Base-by-base conservation (phyloP, 2,888 invertebrate genomes). In the Himalopsyche japonica region DNA sequence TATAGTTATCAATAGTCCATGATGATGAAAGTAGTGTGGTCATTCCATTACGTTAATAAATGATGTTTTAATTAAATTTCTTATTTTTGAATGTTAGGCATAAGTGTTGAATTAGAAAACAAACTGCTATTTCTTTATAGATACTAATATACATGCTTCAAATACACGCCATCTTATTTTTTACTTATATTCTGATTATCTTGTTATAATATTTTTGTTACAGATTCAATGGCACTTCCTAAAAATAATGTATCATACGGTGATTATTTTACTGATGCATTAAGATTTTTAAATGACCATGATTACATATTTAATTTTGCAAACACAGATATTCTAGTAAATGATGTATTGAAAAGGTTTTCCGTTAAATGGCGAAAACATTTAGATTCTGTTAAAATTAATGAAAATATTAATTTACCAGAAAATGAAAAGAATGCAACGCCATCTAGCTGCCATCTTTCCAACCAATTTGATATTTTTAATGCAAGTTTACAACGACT, bases 281-380 rank as follows among this genome's bases (percentile, higher is more conserved):
- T 95, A 1, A 76, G 88, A 1, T 95, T 96, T 88, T 91, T 96
- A 78, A 88, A 92, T 82, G 90, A 93, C 64, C 92, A 93, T 87
- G 91, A 94, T 84, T 94, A 95, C 93, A 89, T 96, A 49, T 95
- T 93, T 88, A 93, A 93, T 84, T 91, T 91, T 86, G 93, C 94
- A 0, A 96, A 96, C 87, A 95, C 95, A 0, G 92, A 94, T 85
- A 91, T 96, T 86, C 89, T 96, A 34, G 89, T 92, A 0, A 89
- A 93, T 48, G 90, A 92, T 34, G 89, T 93, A 32, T 90, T 96
- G 32, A 90, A 93, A 12, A 87, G 90, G 84, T 93, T 95, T 87
- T 92, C 94, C 0, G 18, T 89, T 4, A 92, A 92, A 7, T 94
- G 94, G 93, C 84, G 89, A 24, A 20, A 57, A n/a, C 57, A 20